These are phyloP conservation scores for Punctoribates punctum DNA, from an alignment of 2,888 invertebrate genomes.

Conservation along the genomic window DNA sequence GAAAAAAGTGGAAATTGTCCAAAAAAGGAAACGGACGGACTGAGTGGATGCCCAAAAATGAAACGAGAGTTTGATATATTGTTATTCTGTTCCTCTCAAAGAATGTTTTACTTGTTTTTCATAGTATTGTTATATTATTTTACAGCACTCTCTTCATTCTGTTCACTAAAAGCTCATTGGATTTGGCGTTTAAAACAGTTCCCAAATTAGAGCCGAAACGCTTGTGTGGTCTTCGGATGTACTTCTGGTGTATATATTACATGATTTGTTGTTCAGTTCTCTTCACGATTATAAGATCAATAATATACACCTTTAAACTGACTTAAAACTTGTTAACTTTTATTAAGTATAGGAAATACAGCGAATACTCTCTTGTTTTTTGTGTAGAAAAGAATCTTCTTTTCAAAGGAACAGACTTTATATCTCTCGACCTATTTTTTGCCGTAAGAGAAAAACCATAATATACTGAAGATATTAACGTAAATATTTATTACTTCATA, in stretches of 20 bases:
- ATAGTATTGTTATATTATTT: constrained; percentile 9
- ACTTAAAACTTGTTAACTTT: constrained; percentile 30
- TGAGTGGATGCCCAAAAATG: neutral
- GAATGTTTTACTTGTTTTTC: constrained; percentile 15
- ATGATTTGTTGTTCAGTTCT: constrained; percentile 13
- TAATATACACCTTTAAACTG: constrained; percentile 34
- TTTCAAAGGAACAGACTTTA: neutral
- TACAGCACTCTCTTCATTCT: neutral
- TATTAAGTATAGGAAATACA: neutral
- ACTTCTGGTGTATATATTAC: constrained; percentile 19
- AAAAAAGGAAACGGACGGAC: constrained; percentile 16
- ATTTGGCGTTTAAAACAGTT: constrained; percentile 22
- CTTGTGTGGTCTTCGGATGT: constrained; percentile 22
- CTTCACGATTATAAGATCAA: constrained; percentile 34
- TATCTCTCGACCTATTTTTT: constrained; percentile 4
- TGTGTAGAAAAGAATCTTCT: neutral
- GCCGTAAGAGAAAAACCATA: neutral
- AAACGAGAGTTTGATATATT: constrained; percentile 24
- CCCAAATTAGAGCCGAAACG: constrained; percentile 22
- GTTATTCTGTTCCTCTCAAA: neutral
- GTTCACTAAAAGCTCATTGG: neutral
- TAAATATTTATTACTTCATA: constrained; percentile 34
- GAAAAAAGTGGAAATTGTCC: constrained; percentile 2
- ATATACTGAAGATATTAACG: neutral
- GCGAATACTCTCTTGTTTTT: constrained; percentile 7